Base-by-base conservation (phyloP, 2,888 invertebrate genomes). In the Syritta pipiens region DNA sequence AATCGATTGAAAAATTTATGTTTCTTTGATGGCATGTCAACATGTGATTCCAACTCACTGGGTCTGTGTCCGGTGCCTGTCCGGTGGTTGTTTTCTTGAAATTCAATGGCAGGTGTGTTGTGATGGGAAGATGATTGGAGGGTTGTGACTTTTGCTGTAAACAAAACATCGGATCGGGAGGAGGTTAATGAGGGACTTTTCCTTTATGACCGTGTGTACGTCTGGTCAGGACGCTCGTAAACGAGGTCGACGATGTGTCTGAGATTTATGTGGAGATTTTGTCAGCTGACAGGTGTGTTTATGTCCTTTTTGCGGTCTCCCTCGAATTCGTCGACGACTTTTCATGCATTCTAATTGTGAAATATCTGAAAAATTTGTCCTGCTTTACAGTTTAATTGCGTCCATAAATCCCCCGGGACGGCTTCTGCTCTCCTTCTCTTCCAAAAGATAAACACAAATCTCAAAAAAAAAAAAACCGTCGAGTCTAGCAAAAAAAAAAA, bases 1-100 rank as follows among this genome's bases (percentile, higher is more conserved):
- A 84, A 84, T 84, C 84, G 83, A 82, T 83, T 84, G 84, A 83
- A 83, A 79, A 79, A 84, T 84, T 82, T 84, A 83, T 84, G 83
- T 84, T 83, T 81, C 83, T 82, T 83, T 77, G 77, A 77, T 77
- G 71, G 77, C 71, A 77, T 77, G 77, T 77, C 77, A 77, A 77
- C 77, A 77, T 77, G 77, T 71, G 71, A 77, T 77, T 77, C 77
- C 77, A 30, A 77, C 59, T 71, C 77, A 71, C 40, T 77, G 77
- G 65, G 63, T 77, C 53, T 6, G 14, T 14, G 2, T 1, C 35
- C n/a, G n/a, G 44, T 59, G 51, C 51, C 26, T 51, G 49, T 55
- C 63, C 57, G 46, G 62, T 40, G 62, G n/a, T n/a, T n/a, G n/a
- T n/a, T n/a, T n/a, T 49, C 42, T 32, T 44, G 68, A 76, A 68